Base-by-base conservation (phyloP, 2,888 invertebrate species). In the Erpobdella octoculata region DNA sequence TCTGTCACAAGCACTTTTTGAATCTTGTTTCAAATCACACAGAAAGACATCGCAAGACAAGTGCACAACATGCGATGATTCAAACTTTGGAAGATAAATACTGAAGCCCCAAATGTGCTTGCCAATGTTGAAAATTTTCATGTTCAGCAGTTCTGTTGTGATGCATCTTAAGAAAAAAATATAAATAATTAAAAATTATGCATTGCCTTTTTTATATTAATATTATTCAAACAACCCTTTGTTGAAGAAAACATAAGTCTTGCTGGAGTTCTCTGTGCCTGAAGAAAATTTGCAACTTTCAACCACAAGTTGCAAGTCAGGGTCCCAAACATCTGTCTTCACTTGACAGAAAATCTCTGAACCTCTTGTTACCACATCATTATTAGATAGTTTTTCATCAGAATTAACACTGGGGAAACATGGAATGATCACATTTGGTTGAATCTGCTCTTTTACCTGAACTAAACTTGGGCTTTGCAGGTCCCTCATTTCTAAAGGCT, bases 1-100 rank as follows among this genome's bases (percentile, higher is more conserved):
- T n/a, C 75, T 65, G 67, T 75, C 75, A 35, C 75, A 75, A 65
- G 73, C 71, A 5, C 72, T 66, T 28, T 75, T 75, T 12, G 35
- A 59, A 58, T 75, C 74, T 12, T 62, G 53, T n/a, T 36, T n/a
- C 3, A 48, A 12, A 70, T 76, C 74, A 72, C 76, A 76, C 8
- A 76, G 71, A 35, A 71, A 73, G 21, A 58, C 67, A 59, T 73
- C 71, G 48, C 76, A 76, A 3, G 71, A 61, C 59, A 76, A 2
- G 69, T 72, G 72, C 18, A 76, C 62, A 1, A 58, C 31, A 28
- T 71, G 48, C n/a, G 69, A 36, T 8, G 59, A 66, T 38, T 74
- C 61, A 65, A 74, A 74, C 69, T 75, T 73, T 2, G 76, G 75
- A 9, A 72, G 59, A 8, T 46, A 36, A 53, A 76, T 72, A 33